Evolutionary conservation across 2,888 invertebrate species (phyloP).

Genomic region (Macrophya alboannulata): DNA sequence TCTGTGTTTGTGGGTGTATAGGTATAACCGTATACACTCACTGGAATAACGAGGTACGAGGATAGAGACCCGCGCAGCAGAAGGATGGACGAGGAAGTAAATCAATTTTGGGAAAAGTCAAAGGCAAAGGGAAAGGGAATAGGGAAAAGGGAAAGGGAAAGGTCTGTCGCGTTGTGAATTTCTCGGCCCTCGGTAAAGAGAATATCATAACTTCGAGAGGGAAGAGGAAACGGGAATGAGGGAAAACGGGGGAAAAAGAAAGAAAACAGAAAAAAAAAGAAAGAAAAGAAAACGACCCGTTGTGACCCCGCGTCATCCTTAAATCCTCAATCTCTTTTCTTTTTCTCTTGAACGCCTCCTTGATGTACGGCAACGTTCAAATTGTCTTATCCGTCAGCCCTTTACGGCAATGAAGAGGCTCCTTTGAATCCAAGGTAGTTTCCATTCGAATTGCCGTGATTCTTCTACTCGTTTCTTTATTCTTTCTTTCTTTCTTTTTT

Average conservation of each 20-base stretch:
- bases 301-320: conserved; percentile 62
- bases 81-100: conserved; percentile 51
- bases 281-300: conserved; percentile 36
- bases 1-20: background rate
- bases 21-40: too few species aligned
- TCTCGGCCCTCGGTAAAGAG: conserved; percentile 33
- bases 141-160: background rate
- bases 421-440: conserved; percentile 63
- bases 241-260: conserved; percentile 11
- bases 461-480: conserved; percentile 63
- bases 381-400: conserved; percentile 71
- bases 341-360: conserved; percentile 60
- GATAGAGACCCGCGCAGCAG: background rate
- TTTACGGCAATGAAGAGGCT: conserved; percentile 65
- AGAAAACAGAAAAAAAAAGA: background rate
- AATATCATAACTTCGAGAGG: conserved; percentile 55
- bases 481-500: background rate
- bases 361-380: conserved; percentile 69
- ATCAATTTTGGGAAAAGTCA: conserved; percentile 59
- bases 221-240: conserved; percentile 17
- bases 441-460: conserved; percentile 69
- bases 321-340: conserved; percentile 59
- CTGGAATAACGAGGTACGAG: conserved; percentile 25
- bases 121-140: background rate
- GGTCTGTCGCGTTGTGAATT: conserved; percentile 26